Base-by-base conservation (phyloP, 2,113 vertebrate genomes). In the Tachuris rubrigastra region DNA sequence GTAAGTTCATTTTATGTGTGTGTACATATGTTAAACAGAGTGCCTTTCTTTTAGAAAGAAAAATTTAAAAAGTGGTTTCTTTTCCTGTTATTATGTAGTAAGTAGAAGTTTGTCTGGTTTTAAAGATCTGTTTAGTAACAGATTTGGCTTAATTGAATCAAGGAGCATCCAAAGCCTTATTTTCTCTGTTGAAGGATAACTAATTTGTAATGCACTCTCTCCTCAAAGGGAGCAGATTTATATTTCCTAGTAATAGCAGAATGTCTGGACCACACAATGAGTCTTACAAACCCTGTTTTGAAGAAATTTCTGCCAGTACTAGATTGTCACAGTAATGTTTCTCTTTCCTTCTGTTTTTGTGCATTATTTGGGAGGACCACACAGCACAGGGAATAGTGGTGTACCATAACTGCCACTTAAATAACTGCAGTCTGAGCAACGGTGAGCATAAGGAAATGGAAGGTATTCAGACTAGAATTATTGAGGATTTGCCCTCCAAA, bases 251-350 rank as follows among this genome's bases (percentile, higher is more conserved):
- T 76, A 94, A 69, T 47, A 83, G 42, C 2, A 35, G 91, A 95
- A 95, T 96, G 93, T 97, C 90, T 95, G 47, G 76, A 94, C 85
- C 91, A 95, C 90, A 96, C 41, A 91, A 89, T 39, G 50, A 93
- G 25, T 49, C 90, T 93, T 89, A 33, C 18, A 87, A 95, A 11
- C 41, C 60, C 58, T 68, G 0, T 66, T 95, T 93, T 93, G 74
- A 83, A 90, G 85, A 93, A 91, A 80, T 10, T 8, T 76, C 50
- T 91, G 63, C 82, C 87, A 93, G 6, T 37, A 39, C 24, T 62
- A 59, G 35, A 59, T 84, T 91, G 63, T 66, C 47, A 74, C 44
- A 67, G 39, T 37, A 58, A 37, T 71, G 27, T 86, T 96, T 93
- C 81, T 41, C 60, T 94, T 77, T 47, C 67, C 33, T 88, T 87